Evolutionary conservation across 2,113 vertebrate genomes (phyloP).

Genomic region (Aldabrachelys gigantea): DNA sequence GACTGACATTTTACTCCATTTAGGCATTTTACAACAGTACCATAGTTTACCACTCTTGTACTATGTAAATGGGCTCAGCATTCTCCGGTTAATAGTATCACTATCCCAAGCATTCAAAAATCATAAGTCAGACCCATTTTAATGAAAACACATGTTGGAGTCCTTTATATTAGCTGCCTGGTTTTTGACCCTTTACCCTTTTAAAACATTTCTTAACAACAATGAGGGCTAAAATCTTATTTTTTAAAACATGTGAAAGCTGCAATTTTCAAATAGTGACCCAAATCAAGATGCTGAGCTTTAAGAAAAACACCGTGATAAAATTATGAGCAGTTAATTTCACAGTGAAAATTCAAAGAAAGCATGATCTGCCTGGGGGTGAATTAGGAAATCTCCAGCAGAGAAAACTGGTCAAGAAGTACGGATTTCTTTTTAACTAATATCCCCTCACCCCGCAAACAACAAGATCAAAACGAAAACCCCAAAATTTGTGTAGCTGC

Average conservation of each 20-base stretch:
- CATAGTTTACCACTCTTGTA: accelerated
- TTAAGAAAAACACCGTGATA: neutral
- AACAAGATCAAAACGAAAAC: too few relatives aligned
- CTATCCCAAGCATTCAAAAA: accelerated
- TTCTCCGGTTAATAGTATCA: accelerated
- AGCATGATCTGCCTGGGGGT: accelerated
- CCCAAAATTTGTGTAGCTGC: neutral
- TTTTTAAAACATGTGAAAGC: neutral
- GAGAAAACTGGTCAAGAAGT: neutral
- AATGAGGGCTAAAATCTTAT: neutral
- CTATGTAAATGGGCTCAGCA: neutral
- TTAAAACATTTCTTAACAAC: neutral
- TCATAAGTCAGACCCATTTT: neutral
- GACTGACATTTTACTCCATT: accelerated
- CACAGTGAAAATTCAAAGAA: neutral
- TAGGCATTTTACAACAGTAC: neutral
- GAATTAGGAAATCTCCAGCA: neutral
- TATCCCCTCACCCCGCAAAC: too few relatives aligned
- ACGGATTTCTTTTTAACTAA: neutral
- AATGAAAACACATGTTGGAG: neutral
- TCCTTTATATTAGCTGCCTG: neutral
- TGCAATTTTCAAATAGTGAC: neutral
- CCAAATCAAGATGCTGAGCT: neutral
- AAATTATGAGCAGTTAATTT: neutral
- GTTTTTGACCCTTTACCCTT: accelerated